A percentile compares a stretch with the other conserved stretches of the same genome.
These are phyloP conservation scores for Henricia sp. DNA, from an alignment of 53 echinoderm and acorn worm genomes.

Conservation along the genomic window DNA sequence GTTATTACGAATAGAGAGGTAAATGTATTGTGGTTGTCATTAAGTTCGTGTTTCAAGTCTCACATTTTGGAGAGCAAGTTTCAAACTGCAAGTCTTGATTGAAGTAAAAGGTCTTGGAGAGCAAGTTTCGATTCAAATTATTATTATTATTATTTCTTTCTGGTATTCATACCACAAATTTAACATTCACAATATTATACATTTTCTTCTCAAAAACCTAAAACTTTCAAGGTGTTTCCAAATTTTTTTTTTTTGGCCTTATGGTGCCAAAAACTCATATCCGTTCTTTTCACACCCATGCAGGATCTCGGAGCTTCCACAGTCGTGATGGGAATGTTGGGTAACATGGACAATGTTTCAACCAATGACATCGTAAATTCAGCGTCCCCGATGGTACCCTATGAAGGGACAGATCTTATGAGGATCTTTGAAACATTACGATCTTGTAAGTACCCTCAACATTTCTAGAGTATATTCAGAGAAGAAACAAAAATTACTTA, in stretches of 20 bases:
- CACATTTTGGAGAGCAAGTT: background rate
- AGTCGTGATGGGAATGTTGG: constrained; percentile 63
- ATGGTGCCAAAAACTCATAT: background rate
- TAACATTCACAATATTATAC: too few species aligned
- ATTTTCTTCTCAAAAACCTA: too few species aligned
- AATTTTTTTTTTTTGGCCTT: background rate
- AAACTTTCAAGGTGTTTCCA: too few species aligned
- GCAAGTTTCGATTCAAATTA: too few species aligned
- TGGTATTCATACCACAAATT: too few species aligned
- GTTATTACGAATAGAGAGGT: constrained; percentile 7
- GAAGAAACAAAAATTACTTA: too few species aligned
- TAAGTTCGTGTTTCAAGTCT: background rate
- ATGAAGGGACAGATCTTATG: constrained; percentile 18
- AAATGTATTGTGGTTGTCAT: background rate
- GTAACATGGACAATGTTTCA: constrained; percentile 69
- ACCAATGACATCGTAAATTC: constrained; percentile 70
- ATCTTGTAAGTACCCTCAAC: constrained; percentile 63
- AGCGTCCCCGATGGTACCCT: background rate
- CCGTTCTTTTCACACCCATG: background rate
- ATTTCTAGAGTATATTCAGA: too few species aligned
- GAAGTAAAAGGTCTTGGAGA: too few species aligned
- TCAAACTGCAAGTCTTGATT: background rate
- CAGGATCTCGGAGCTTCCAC: constrained; percentile 5
- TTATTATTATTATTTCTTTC: too few species aligned
- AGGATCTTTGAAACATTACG: constrained; percentile 21